Base-by-base conservation (phyloP, 2,797 vertebrate genomes). In the Oreochromis grahami region DNA sequence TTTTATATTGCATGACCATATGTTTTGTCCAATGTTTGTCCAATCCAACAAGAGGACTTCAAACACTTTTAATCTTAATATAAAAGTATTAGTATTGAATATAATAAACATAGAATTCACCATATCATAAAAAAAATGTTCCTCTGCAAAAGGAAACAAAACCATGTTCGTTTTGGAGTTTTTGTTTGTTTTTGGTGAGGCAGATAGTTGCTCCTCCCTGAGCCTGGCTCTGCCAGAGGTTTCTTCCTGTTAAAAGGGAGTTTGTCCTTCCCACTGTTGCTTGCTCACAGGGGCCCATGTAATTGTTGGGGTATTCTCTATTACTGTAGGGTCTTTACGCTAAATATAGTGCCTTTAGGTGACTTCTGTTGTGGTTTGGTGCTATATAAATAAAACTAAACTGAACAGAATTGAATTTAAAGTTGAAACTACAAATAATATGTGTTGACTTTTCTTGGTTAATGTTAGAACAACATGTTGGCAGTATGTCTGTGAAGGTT, bases 151-250 rank as follows among this genome's bases (percentile, higher is more conserved):
- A 65, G 60, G 34, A 65, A 38, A 65, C 34, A 38, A 65, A 65
- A 0, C 4, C 60, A 38, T 21, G 34, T 0, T 38, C 0, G 0
- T 65, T 38, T 5, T 65, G 58, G 58, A n/a, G 58, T 36, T 10
- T 34, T 60, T 60, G 29, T 60, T 60, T 36, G 58, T 1, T 58
- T 32, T 6, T n/a, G 19, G 19, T 38, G 17, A 12, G 29, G 6
- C 32, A 60, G 56, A 60, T 7, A 60, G 58, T 0, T 60, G 32
- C 10, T n/a, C 17, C 32, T 36, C 32, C 17, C 3, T n/a, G 58
- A 36, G 58, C 32, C 0, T 63, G 32, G 58, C 1, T 63, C 58
- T 63, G 10, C 58, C 58, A n/a, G 32, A 63, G 32, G 17, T 36
- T 63, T 36, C 32, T 36, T 36, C 17, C 10, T 63, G 32, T 3